Percentiles rank a stretch among this genome's conserved stretches.
Conservation (phyloP, 2,888 invertebrate species). For the Caenorhabditis sp. region DNA sequence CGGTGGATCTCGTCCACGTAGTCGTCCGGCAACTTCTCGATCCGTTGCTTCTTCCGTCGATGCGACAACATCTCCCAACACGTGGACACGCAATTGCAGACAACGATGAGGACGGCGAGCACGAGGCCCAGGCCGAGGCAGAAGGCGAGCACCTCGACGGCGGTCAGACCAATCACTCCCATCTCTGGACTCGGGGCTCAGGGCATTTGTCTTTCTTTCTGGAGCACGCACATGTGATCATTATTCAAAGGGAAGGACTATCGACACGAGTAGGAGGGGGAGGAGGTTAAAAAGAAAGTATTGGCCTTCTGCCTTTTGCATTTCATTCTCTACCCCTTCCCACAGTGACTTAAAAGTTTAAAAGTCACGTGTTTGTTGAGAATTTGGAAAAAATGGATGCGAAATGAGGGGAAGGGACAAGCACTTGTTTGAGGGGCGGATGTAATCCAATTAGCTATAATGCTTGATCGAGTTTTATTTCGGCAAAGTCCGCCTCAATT, state of each 20-base stretch:
- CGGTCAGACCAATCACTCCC: constrained; percentile 54
- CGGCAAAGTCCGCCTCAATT: neutral
- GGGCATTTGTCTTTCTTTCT: constrained; percentile 34
- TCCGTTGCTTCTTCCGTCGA: constrained; percentile 39
- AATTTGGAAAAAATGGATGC: too few species aligned
- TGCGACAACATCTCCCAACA: constrained; percentile 51
- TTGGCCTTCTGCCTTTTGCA: neutral
- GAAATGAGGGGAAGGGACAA: neutral
- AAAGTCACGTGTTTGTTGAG: neutral
- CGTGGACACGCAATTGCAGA: constrained; percentile 54
- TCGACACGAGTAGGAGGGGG: neutral
- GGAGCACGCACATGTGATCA: too few species aligned
- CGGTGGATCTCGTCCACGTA: constrained; percentile 57
- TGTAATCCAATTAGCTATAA: constrained; percentile 44
- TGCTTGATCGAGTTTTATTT: constrained; percentile 41
- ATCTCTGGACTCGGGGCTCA: too few species aligned
- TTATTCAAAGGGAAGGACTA: too few species aligned
- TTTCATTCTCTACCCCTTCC: constrained; percentile 6
- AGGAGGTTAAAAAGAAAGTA: neutral
- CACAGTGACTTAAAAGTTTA: constrained; percentile 20
- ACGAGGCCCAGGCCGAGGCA: constrained; percentile 48
- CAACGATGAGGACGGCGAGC: constrained; percentile 44
- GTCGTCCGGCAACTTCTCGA: constrained; percentile 53
- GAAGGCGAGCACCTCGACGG: constrained; percentile 50
- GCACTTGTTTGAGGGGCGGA: neutral